These are phyloP conservation scores for Troglohyphantes excavatus DNA, from an alignment of 2,888 invertebrate species.

Conservation along the genomic window DNA sequence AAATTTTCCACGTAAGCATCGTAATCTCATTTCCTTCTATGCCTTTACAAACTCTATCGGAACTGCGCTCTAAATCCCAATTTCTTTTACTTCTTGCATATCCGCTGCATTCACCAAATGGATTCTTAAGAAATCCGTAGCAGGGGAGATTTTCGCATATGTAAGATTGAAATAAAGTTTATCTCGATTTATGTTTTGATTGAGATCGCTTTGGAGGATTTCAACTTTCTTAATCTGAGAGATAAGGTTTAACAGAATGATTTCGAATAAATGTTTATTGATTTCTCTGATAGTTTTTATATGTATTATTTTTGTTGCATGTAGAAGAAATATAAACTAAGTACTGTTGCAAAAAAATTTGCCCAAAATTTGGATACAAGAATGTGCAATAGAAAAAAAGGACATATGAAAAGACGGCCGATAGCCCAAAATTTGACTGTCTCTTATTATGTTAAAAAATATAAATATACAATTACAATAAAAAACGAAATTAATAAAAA, in stretches of 20 bases:
- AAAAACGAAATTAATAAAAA: too few relatives aligned
- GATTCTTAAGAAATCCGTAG: neutral
- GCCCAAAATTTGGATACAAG: too few relatives aligned
- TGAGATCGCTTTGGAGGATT: neutral
- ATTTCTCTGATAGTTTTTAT: too few relatives aligned
- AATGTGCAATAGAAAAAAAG: too few relatives aligned
- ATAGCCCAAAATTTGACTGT: too few relatives aligned
- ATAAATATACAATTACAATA: too few relatives aligned
- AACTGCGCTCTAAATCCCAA: conserved; percentile 8
- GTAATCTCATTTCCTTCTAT: conserved; percentile 51
- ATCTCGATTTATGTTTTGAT: neutral
- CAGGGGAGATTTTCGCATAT: neutral
- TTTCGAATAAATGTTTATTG: neutral
- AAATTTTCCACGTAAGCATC: conserved; percentile 24
- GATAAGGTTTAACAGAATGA: neutral
- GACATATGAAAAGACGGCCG: too few relatives aligned
- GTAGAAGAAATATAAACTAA: too few relatives aligned
- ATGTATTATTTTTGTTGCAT: too few relatives aligned
- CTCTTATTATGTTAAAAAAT: too few relatives aligned
- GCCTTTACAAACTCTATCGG: conserved; percentile 26
- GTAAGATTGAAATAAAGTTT: neutral
- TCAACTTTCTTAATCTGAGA: neutral
- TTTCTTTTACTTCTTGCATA: conserved; percentile 2
- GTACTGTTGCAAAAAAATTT: too few relatives aligned
- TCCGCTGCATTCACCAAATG: neutral